Evolutionary conservation across 1,140 invertebrate genomes (phyloP).

Genomic region (Zophobas morio): DNA sequence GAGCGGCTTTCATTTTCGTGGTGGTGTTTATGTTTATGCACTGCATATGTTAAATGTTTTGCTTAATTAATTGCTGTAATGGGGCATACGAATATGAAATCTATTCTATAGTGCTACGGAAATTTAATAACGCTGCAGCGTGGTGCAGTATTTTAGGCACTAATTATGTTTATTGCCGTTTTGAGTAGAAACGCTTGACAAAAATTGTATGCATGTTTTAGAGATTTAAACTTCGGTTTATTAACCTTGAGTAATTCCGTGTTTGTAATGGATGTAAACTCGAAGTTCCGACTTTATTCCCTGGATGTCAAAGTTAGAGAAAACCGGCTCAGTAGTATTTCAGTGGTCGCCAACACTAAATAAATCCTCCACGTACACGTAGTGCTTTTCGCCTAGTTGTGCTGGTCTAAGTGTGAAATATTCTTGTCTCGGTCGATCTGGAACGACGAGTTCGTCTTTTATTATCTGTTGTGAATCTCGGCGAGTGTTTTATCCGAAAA

Average conservation of each 20-base stretch:
- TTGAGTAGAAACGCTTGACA: neutral
- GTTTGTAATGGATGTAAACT: conserved; percentile 2
- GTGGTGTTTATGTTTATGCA: too few relatives aligned
- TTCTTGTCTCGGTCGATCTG: conserved; percentile 19
- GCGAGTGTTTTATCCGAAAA: conserved; percentile 23
- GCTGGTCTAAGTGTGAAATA: conserved; percentile 2
- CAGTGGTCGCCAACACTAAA: too few relatives aligned
- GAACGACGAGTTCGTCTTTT: conserved; percentile 33
- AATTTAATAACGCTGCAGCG: too few relatives aligned
- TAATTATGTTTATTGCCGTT: too few relatives aligned
- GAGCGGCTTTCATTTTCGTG: too few relatives aligned
- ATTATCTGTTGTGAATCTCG: conserved; percentile 27
- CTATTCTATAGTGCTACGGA: too few relatives aligned
- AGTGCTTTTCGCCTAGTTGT: neutral
- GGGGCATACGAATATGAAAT: too few relatives aligned
- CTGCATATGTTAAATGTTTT: too few relatives aligned
- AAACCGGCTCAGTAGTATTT: too few relatives aligned
- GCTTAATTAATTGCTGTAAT: too few relatives aligned
- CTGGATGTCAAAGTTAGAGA: neutral
- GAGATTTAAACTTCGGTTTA: neutral
- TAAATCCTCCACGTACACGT: too few relatives aligned
- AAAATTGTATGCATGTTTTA: neutral
- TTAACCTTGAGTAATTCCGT: conserved; percentile 12
- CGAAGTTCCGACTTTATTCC: conserved; percentile 11
- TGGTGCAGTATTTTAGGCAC: too few relatives aligned